Conservation (phyloP, 2,888 invertebrate species). For the Apomyelois bistriatella region DNA sequence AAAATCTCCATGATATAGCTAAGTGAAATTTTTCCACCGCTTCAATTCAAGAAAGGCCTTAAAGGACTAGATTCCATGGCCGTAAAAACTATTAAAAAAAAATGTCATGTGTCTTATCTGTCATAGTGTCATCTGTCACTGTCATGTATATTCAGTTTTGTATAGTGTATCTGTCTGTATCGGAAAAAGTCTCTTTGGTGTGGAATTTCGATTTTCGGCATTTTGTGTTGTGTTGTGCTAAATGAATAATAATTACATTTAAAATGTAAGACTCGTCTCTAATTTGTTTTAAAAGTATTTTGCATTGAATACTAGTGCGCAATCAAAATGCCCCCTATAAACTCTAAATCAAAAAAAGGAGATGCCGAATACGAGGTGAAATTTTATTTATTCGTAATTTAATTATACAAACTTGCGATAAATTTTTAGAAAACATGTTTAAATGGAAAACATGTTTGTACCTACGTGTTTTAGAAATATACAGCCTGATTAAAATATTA, state of each 20-base stretch:
- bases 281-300: slow-evolving; percentile 1
- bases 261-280: background rate
- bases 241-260: background rate
- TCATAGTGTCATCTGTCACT: background rate
- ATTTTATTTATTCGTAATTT: slow-evolving; percentile 22
- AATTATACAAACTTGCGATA: too few species aligned
- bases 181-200: too few species aligned
- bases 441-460: too few species aligned
- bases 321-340: slow-evolving; percentile 64
- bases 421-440: too few species aligned
- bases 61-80: too few species aligned
- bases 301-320: background rate
- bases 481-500: too few species aligned
- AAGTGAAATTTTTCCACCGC: too few species aligned
- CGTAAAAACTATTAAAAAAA: too few species aligned
- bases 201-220: slow-evolving; percentile 39
- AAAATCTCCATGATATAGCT: too few species aligned
- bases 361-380: slow-evolving; percentile 72
- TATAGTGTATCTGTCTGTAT: background rate
- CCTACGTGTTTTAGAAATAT: too few species aligned
- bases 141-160: background rate
- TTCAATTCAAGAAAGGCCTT: too few species aligned
- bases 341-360: slow-evolving; percentile 69
- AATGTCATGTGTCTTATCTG: too few species aligned
- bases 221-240: slow-evolving; percentile 31